Evolutionary conservation across 35 echinoderm and acorn worm species (phyloP), one percentile per base, ranked within the genome.

Genomic region (Hemicentrotus pulcherrimus): DNA sequence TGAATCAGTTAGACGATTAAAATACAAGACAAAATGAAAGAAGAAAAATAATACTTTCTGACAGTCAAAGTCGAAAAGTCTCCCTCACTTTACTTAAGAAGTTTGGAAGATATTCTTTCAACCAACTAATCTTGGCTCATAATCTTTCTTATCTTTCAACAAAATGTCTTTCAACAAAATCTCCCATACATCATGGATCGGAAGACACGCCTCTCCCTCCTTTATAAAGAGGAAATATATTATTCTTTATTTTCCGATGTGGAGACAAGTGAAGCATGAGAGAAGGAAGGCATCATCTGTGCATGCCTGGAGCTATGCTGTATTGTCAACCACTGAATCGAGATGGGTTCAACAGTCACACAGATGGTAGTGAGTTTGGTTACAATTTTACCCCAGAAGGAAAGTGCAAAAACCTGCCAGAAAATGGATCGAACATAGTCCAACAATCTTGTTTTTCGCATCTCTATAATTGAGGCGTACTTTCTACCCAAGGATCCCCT

Each of bases 381-480:
- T 78, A 78, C 65, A 78, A 78, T n/a, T n/a, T 22, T 22, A 28
- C 22, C 19, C 65, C 65, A 78, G 7, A 6, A 78, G 65, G 28
- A 78, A 78, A 78, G 65, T 78, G 65, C 65, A 78, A 78, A 78
- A 78, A 78, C 65, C 65, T 78, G 65, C 7, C 19, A 78, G 2
- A 28, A 59, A 78, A 78, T 78, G 65, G 65, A 78, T 78, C 19
- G 65, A 78, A 78, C 65, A 78, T n/a, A n/a, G 65, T 78, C 65
- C 24, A 78, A n/a, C 65, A 78, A 78, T 78, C 65, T 78, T 78
- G 65, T n/a, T 78, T 78, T 78, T 78, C 28, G 65, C 65, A 78
- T 78, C 65, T 78, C 65, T n/a, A 78, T 78, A 78, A 78, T 78
- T 78, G 65, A 78, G 24, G 65, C 24, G 65, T 6, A 24, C 65